Evolutionary conservation across 1,140 invertebrate species (phyloP).

Genomic region (Euwallacea similis): DNA sequence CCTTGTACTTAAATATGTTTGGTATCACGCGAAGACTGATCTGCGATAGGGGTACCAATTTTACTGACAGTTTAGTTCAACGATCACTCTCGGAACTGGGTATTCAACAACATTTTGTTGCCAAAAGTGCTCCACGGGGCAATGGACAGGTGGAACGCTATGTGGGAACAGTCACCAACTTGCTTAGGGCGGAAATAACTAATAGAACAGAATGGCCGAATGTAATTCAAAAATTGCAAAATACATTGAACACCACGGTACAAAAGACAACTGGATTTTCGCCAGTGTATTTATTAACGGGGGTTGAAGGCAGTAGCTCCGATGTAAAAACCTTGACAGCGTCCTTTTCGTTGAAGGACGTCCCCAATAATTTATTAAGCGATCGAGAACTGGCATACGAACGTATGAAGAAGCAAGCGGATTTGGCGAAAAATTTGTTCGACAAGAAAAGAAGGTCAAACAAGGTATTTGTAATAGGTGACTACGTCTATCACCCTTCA

Average conservation of each 20-base stretch:
- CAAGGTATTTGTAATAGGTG: neutral
- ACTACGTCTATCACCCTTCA: conserved; percentile 3
- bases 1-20: conserved; percentile 13
- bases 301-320: neutral
- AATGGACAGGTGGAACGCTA: conserved; percentile 42
- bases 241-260: conserved; percentile 46
- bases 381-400: neutral
- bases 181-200: conserved; percentile 44
- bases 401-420: neutral
- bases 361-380: neutral
- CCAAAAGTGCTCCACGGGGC: no score
- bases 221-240: conserved; percentile 48
- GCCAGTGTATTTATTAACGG: conserved; percentile 5
- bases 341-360: neutral
- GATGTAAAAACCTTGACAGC: neutral
- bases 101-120: conserved; percentile 10
- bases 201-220: conserved; percentile 48
- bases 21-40: conserved; percentile 4
- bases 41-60: conserved; percentile 10
- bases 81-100: neutral
- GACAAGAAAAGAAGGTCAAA: conserved; percentile 4
- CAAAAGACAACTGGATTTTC: conserved; percentile 6
- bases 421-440: neutral
- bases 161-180: conserved; percentile 47
- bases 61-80: conserved; percentile 10